Conservation (phyloP, 2,113 vertebrate species). For the Lepisosteus osseus region DNA sequence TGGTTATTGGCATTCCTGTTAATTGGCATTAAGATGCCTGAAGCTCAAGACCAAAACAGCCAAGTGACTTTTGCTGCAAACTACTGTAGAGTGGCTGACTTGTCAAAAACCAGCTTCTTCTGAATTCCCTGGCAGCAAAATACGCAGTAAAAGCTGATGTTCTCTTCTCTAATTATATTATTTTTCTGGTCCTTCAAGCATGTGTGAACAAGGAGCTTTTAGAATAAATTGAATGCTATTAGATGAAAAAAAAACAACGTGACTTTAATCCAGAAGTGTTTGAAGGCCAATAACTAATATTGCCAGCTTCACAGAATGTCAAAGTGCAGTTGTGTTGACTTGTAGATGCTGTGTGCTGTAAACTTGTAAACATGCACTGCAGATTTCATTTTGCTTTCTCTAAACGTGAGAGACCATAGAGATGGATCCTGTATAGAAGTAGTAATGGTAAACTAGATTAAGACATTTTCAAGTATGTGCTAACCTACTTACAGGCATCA, state of each 20-base stretch:
- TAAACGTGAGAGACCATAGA: slow-evolving; percentile 12
- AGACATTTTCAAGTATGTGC: slow-evolving; percentile 73
- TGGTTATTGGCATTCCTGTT: slow-evolving; percentile 51
- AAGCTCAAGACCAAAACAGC: slow-evolving; percentile 29
- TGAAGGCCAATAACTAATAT: neutral
- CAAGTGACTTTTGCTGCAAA: slow-evolving; percentile 27
- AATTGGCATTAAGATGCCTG: slow-evolving; percentile 65
- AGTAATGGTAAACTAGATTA: slow-evolving; percentile 60
- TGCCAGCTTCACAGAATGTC: neutral
- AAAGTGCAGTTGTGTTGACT: neutral
- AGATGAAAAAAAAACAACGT: neutral
- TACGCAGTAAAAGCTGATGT: slow-evolving; percentile 63
- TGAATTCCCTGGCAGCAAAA: slow-evolving; percentile 57
- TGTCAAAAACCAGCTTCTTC: slow-evolving; percentile 45
- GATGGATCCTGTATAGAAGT: slow-evolving; percentile 32
- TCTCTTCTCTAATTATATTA: slow-evolving; percentile 61
- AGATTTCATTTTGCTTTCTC: neutral
- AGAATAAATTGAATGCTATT: neutral
- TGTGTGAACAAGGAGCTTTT: neutral
- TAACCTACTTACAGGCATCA: slow-evolving; percentile 72
- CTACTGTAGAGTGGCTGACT: slow-evolving; percentile 46
- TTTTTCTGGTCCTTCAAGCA: slow-evolving; percentile 13
- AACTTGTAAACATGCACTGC: slow-evolving; percentile 1
- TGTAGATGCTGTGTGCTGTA: neutral
- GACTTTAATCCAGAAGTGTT: neutral